Evolutionary conservation across 2,888 invertebrate genomes (phyloP), one percentile per base, ranked within the genome.

Genomic region (Eupithecia insigniata): DNA sequence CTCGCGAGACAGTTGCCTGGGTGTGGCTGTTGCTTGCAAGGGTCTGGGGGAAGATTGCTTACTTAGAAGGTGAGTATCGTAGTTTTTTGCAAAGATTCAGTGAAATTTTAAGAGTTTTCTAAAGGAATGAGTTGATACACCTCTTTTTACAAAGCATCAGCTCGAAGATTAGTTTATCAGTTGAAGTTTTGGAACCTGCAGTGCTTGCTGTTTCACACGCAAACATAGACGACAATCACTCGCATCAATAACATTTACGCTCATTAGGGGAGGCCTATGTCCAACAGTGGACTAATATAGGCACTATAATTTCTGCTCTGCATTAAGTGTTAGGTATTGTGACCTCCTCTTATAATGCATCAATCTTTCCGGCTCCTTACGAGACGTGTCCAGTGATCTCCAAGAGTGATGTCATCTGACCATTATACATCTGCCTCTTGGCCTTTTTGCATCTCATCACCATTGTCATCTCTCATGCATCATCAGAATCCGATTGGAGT

Each of bases 1-100:
- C 96, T 96, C 75, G 96, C 95, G 76, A 95, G 94, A 83, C 98
- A 98, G 79, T 96, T 96, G 66, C 98, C 98, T 69, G 95, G 92
- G 77, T 96, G 95, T 0, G 96, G 96, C 0, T 96, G 96, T 78
- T 97, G 94, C 73, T 96, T 95, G 87, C 98, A 98, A 14, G 95
- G 93, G 80, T 89, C 92, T 89, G 79, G 12, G 39, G 32, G 8
- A 62, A 34, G 30, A 8, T 69, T 62, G 7, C 5, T 55, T 26
- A 26, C 51, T 55, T 55, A 55, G 55, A 55, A 26, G 4, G 55
- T 55, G 55, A 26, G 12, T 8, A 22, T 51, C 46, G n/a, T 51
- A 55, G 12, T 55, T 46, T n/a, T 46, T 55, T 55, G 2, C 2
- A 55, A 22, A 12, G 22, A 26, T 55, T 55, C 7, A 1, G 3